These are phyloP conservation scores for Vombatus ursinus DNA, from an alignment of 2,113 vertebrate genomes.

Conservation along the genomic window DNA sequence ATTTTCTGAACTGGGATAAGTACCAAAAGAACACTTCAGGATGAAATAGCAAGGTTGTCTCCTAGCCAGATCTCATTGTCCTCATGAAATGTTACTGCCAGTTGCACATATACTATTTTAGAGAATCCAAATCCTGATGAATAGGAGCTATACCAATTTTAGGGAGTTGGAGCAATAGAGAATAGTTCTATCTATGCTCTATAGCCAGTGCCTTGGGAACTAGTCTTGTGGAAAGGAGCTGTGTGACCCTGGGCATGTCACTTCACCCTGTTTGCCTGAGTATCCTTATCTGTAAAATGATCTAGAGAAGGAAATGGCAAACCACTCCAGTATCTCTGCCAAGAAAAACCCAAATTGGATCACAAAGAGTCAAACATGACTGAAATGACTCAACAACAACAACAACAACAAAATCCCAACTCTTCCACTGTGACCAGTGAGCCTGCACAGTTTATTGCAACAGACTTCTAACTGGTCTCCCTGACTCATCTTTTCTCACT, in stretches of 20 bases:
- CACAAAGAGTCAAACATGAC: background rate
- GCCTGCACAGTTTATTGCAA: background rate
- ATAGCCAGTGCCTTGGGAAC: background rate
- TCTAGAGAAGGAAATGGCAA: background rate
- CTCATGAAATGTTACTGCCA: background rate
- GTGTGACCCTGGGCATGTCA: background rate
- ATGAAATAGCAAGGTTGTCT: background rate
- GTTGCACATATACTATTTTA: background rate
- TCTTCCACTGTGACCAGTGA: background rate
- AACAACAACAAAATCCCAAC: background rate
- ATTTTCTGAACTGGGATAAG: background rate
- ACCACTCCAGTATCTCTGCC: background rate
- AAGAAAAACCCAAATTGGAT: no score
- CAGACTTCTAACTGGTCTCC: background rate
- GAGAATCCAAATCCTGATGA: background rate
- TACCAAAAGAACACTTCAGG: background rate
- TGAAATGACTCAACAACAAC: no score
- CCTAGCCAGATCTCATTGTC: background rate
- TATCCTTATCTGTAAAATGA: no score
- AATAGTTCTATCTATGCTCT: background rate
- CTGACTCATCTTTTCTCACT: background rate
- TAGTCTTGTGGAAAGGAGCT: background rate
- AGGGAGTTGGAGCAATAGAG: background rate
- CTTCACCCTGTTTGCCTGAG: background rate
- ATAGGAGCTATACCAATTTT: background rate